These are phyloP conservation scores for Agelas oroides DNA, from an alignment of 37 sponge, comb jelly and placozoan species.

Conservation along the genomic window DNA sequence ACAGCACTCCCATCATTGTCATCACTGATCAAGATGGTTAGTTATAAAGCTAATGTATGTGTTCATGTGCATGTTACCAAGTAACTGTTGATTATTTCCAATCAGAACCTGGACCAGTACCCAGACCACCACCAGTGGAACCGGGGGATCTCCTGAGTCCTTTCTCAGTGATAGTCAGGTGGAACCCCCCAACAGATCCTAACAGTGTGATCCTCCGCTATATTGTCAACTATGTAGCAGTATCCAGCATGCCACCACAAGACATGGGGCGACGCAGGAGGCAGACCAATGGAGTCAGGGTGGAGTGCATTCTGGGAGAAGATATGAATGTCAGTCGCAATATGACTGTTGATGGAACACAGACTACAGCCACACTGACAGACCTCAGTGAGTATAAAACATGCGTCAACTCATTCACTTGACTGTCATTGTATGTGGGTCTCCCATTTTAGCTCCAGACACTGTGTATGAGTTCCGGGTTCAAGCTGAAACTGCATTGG, in stretches of 20 bases:
- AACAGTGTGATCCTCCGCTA: conserved; percentile 32
- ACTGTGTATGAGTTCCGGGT: conserved; percentile 43
- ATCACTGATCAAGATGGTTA: conserved; percentile 5
- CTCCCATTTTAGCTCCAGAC: conserved; percentile 41
- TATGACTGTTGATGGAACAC: conserved; percentile 3
- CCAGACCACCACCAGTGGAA: too few relatives aligned
- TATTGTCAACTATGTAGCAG: conserved; percentile 27
- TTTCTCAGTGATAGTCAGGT: conserved; percentile 1
- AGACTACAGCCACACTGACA: conserved; percentile 8
- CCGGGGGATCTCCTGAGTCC: too few relatives aligned
- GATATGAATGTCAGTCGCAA: conserved; percentile 11
- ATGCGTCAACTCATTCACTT: too few relatives aligned
- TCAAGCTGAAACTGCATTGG: conserved; percentile 20
- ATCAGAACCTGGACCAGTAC: too few relatives aligned
- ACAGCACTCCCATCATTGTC: too few relatives aligned
- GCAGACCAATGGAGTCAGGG: not conserved
- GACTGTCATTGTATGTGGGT: not conserved
- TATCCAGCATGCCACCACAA: not conserved
- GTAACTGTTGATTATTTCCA: too few relatives aligned
- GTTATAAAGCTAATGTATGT: too few relatives aligned
- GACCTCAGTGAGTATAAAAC: conserved; percentile 27
- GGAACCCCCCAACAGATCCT: conserved; percentile 18
- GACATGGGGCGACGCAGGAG: conserved; percentile 13
- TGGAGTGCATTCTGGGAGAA: conserved; percentile 37
- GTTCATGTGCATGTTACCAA: too few relatives aligned